Evolutionary conservation across 2,113 vertebrate species (phyloP).

Genomic region (Ophthalmotilapia sp.): DNA sequence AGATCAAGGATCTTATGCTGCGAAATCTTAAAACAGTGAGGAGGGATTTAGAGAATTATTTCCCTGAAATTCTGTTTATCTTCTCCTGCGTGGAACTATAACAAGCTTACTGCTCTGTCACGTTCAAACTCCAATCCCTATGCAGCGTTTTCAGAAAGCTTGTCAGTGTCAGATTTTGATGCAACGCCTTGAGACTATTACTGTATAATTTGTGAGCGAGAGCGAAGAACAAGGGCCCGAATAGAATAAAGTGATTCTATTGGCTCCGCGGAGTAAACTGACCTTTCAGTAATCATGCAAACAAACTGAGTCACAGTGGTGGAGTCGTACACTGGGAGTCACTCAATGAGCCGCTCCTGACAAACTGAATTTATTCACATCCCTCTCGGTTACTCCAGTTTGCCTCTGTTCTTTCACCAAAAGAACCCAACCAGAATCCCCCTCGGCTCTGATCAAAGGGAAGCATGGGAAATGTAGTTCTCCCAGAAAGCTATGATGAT

Average conservation of each 20-base stretch:
- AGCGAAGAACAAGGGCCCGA: conserved; percentile 13
- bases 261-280: conserved; percentile 46
- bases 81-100: conserved; percentile 16
- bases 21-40: neutral
- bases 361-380: conserved; percentile 48
- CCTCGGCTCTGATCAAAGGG: conserved; percentile 56
- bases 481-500: conserved; percentile 54
- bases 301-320: conserved; percentile 49
- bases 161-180: conserved; percentile 31
- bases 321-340: conserved; percentile 9
- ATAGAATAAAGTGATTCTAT: conserved; percentile 31
- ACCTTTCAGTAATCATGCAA: conserved; percentile 68
- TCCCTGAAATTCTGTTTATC: conserved; percentile 11
- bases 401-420: conserved; percentile 1
- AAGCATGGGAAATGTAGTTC: conserved; percentile 68
- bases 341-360: conserved; percentile 41
- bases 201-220: conserved; percentile 40
- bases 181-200: conserved; percentile 23
- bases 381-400: neutral
- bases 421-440: conserved; percentile 15
- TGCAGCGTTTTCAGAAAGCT: conserved; percentile 17
- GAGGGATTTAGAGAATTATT: conserved; percentile 5
- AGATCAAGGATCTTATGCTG: conserved; percentile 9
- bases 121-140: neutral
- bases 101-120: conserved; percentile 10